Base-by-base conservation (phyloP, 2,113 vertebrate genomes). In the Prietella phreatophila region DNA sequence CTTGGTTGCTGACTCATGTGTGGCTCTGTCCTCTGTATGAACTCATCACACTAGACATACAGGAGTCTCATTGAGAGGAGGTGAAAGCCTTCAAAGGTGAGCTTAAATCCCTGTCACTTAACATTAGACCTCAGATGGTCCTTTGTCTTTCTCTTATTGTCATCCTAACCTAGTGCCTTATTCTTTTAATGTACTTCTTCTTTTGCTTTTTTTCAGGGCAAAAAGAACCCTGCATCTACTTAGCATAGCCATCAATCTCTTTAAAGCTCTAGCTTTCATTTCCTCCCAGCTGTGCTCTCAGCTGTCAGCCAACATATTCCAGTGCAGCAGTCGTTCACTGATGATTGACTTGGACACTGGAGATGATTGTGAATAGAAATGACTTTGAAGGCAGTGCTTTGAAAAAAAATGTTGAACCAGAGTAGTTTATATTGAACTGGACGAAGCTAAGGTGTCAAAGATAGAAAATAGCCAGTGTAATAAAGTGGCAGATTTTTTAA, bases 31-130 rank as follows among this genome's bases (percentile, higher is more conserved):
- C 88, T 86, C 60, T 19, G 22, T 65, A 10, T 86, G 85, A 86
- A 83, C 80, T 73, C 36, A 83, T 83, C 85, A 89, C 65, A 39
- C 67, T 53, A 33, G 71, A 56, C 71, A 65, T 63, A 84, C 10
- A 53, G 61, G 69, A 58, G 50, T 47, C 22, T 55, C 30, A 69
- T 76, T 63, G 85, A 79, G 73, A 22, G 13, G 60, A 65, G n/a
- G 61, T 75, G n/a, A 88, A 87, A 58, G 56, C 71, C 61, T 89
- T 60, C 36, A 84, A 86, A 86, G 71, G 56, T 78, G 69, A 84
- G 15, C 63, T n/a, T 15, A 61, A 78, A 84, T 27, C 50, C 61
- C 53, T 89, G 67, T 65, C 88, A 75, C 58, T 83, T 65, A 76
- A 50, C 20, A 53, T 58, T 30, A 82, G 8, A 78, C 36, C 55